phyloP scores from a whole-genome alignment of 1,140 invertebrate species.

The Oncopeltus fasciatus region DNA sequence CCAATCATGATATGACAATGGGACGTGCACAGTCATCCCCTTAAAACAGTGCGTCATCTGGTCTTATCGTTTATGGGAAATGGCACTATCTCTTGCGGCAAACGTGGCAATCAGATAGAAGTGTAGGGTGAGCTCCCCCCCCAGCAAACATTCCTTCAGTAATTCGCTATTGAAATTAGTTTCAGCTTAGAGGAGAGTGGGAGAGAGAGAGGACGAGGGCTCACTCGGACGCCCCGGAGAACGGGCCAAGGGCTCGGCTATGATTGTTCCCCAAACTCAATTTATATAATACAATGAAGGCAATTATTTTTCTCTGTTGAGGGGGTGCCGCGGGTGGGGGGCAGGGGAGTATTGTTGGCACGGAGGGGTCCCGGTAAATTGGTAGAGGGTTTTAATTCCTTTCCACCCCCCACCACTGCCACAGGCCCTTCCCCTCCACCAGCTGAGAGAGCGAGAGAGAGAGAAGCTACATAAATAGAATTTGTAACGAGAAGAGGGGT shows the following conservation, averaged over 20 bases:
- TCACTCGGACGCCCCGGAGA: background rate
- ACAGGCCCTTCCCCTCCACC: too few species aligned
- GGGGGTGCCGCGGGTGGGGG: too few species aligned
- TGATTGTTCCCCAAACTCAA: constrained; percentile 21
- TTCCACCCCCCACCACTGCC: background rate
- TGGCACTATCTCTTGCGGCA: too few species aligned
- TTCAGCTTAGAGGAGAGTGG: constrained; percentile 11
- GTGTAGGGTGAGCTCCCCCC: too few species aligned
- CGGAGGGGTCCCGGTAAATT: constrained; percentile 17
- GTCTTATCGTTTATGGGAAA: too few species aligned
- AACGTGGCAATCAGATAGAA: too few species aligned
- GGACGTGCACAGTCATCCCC: too few species aligned
- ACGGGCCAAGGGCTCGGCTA: background rate
- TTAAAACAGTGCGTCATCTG: too few species aligned
- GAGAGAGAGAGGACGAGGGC: background rate
- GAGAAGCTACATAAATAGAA: constrained; percentile 17
- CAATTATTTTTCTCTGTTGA: constrained; percentile 21
- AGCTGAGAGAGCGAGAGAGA: background rate
- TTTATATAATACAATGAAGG: constrained; percentile 21
- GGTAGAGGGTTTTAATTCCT: constrained; percentile 19
- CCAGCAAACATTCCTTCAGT: too few species aligned
- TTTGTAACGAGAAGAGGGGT: constrained; percentile 16
- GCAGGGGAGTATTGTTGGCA: background rate
- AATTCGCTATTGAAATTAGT: constrained; percentile 18
- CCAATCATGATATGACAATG: too few species aligned